Conservation (phyloP, 2,797 vertebrate species). For the Odontamblyopus lacepedii region DNA sequence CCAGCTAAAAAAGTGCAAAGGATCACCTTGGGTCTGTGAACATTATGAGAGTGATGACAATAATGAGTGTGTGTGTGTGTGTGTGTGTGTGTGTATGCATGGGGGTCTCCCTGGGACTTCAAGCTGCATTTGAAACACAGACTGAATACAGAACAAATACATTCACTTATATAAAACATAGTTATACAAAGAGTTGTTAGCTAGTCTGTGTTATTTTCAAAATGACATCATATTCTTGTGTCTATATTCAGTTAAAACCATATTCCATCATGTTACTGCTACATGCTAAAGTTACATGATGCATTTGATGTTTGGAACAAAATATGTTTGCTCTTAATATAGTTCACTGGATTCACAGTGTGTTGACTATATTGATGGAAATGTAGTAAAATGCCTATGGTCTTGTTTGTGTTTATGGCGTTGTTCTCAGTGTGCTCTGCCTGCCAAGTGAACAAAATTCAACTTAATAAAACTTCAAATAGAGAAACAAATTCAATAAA, state of each 20-base stretch:
- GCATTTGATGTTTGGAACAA: not conserved
- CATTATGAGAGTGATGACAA: slow-evolving; percentile 43
- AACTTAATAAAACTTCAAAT: slow-evolving; percentile 4
- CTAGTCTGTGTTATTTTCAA: not conserved
- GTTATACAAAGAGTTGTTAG: not conserved
- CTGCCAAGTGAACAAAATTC: slow-evolving; percentile 8
- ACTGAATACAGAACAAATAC: slow-evolving; percentile 38
- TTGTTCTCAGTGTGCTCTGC: slow-evolving; percentile 2
- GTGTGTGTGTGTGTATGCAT: slow-evolving; percentile 19
- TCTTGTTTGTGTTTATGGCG: not conserved
- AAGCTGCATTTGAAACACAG: slow-evolving; percentile 22
- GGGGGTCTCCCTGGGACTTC: slow-evolving; percentile 22
- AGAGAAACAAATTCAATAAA: slow-evolving; percentile 1
- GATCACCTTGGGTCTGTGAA: slow-evolving; percentile 41
- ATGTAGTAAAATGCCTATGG: not conserved
- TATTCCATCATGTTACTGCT: not conserved
- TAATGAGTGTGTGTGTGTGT: slow-evolving; percentile 31
- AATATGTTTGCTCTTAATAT: not conserved
- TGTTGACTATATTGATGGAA: not conserved
- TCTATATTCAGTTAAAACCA: not conserved
- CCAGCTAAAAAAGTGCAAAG: slow-evolving; percentile 40
- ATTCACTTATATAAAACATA: slow-evolving; percentile 24
- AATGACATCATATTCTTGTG: slow-evolving; percentile 1
- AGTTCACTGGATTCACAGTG: not conserved
- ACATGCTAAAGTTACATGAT: not conserved